Conservation (phyloP, 23 tunicate species). For the Oikopleura albicans region DNA sequence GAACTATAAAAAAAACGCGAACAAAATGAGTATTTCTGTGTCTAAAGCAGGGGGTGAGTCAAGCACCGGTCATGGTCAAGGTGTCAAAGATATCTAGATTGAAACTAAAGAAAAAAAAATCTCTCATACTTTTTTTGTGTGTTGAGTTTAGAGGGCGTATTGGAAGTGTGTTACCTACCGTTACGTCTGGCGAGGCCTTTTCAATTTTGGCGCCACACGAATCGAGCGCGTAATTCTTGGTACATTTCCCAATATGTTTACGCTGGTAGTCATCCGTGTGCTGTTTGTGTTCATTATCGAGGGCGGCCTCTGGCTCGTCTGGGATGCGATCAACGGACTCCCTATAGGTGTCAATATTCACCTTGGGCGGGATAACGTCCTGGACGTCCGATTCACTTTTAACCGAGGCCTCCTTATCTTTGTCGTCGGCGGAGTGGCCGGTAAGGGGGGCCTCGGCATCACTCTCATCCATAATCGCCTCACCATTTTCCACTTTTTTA, state of each 20-base stretch:
- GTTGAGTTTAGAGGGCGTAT: too few species aligned
- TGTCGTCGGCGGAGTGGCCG: too few species aligned
- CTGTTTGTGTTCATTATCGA: not conserved
- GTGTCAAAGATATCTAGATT: too few species aligned
- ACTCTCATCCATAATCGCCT: not conserved
- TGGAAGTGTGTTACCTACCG: too few species aligned
- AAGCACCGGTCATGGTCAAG: too few species aligned
- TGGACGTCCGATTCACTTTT: not conserved
- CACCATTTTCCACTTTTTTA: not conserved
- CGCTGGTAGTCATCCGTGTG: not conserved
- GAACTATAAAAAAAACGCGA: too few species aligned
- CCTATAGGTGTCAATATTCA: not conserved
- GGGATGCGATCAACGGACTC: not conserved
- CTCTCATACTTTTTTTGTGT: too few species aligned
- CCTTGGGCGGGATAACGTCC: not conserved
- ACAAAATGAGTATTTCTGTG: not conserved
- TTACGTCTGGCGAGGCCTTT: not conserved
- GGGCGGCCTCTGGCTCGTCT: not conserved
- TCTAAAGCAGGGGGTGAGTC: not conserved
- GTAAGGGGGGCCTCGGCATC: not conserved
- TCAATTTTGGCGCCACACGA: not conserved
- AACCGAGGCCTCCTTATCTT: too few species aligned
- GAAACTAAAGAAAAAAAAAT: too few species aligned
- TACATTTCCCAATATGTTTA: not conserved
- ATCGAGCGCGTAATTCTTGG: not conserved